phyloP scores from a whole-genome alignment of 1,140 invertebrate genomes.

The Drosophila takahashii region DNA sequence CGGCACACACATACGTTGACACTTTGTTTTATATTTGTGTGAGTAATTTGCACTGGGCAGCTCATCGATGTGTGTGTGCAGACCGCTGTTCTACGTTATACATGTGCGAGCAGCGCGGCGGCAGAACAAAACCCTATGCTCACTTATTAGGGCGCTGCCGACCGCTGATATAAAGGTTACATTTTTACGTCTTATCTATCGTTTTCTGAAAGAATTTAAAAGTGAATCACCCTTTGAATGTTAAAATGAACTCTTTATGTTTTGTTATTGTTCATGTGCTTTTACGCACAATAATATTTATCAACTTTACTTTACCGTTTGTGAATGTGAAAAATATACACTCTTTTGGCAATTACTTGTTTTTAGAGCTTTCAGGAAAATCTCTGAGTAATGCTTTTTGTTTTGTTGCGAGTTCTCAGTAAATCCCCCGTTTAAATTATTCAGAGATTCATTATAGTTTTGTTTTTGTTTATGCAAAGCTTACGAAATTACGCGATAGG shows the following conservation, averaged over 20 bases:
- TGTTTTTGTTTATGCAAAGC: conserved; percentile 1
- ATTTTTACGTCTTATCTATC: neutral
- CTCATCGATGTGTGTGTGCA: too few species aligned
- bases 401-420: neutral
- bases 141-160: too few species aligned
- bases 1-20: too few species aligned
- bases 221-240: neutral
- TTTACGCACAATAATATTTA: neutral
- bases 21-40: too few species aligned
- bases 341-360: neutral
- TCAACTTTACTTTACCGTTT: neutral
- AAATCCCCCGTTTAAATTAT: neutral
- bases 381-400: neutral
- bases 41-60: too few species aligned
- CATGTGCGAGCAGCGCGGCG: too few species aligned
- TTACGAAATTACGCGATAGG: neutral
- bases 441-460: neutral
- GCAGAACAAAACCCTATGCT: too few species aligned
- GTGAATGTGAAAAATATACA: neutral
- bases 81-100: too few species aligned
- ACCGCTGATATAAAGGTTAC: neutral
- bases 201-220: neutral
- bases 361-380: neutral
- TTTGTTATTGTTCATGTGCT: neutral
- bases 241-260: neutral